Conservation (phyloP, 2,113 vertebrate genomes). For the Cynoglossus semilaevis region DNA sequence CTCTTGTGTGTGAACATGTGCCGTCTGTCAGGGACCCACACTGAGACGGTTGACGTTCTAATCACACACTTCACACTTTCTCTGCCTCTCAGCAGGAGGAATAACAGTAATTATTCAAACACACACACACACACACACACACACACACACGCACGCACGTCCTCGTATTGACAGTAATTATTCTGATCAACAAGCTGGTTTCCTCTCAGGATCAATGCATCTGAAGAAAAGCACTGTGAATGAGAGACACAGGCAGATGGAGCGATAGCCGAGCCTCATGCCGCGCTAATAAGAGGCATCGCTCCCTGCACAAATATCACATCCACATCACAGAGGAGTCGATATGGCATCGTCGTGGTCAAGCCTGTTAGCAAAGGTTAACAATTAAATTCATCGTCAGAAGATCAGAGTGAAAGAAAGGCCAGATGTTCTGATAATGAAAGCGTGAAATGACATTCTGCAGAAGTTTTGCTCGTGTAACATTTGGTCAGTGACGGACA, state of each 20-base stretch:
- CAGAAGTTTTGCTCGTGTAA: slow-evolving; percentile 13
- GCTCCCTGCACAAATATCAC: slow-evolving; percentile 63
- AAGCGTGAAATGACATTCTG: slow-evolving; percentile 34
- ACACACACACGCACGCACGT: slow-evolving; percentile 15
- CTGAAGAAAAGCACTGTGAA: slow-evolving; percentile 51
- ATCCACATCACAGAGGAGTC: slow-evolving; percentile 58
- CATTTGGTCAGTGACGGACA: background rate
- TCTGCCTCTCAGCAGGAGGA: slow-evolving; percentile 60
- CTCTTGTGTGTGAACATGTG: slow-evolving; percentile 42
- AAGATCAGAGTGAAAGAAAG: slow-evolving; percentile 52
- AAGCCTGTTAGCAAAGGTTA: slow-evolving; percentile 54
- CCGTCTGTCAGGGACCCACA: slow-evolving; percentile 57
- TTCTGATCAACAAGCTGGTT: slow-evolving; percentile 78
- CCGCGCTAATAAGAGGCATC: slow-evolving; percentile 59
- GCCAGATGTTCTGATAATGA: slow-evolving; percentile 62
- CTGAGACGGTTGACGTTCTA: slow-evolving; percentile 66
- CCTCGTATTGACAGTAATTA: slow-evolving; percentile 79
- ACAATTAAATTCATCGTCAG: slow-evolving; percentile 52
- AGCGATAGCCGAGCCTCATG: slow-evolving; percentile 47
- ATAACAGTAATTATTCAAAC: slow-evolving; percentile 74
- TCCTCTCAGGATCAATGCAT: slow-evolving; percentile 76
- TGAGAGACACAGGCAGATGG: slow-evolving; percentile 10
- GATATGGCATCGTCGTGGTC: slow-evolving; percentile 50
- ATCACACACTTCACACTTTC: slow-evolving; percentile 68
- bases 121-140: slow-evolving; percentile 47